These are phyloP conservation scores for Tipula lateralis DNA, from an alignment of 2,888 invertebrate genomes.

Conservation along the genomic window DNA sequence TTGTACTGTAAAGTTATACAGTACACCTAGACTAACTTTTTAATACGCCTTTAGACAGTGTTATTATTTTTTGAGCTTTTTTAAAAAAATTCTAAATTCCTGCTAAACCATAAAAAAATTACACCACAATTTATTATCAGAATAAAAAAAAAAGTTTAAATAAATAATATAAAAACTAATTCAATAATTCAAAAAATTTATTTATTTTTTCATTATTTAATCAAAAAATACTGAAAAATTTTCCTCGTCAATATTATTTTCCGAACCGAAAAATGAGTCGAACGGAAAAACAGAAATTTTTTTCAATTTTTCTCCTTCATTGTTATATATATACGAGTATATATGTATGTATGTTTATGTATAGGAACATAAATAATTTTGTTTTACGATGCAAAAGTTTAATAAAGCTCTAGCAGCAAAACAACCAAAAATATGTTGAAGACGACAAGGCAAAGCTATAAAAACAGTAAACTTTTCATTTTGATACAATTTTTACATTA, in stretches of 20 bases:
- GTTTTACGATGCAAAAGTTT: conserved; percentile 1
- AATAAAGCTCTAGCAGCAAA: background rate
- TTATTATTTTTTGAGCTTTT: background rate
- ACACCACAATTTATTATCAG: background rate
- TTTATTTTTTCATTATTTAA: background rate
- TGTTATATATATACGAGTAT: background rate
- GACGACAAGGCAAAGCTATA: background rate
- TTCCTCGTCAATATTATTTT: background rate
- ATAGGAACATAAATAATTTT: background rate
- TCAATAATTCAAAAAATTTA: background rate
- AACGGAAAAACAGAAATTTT: no score
- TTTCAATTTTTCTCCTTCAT: background rate
- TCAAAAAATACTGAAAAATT: background rate
- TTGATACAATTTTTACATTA: background rate
- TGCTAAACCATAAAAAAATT: background rate
- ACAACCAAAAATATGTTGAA: background rate
- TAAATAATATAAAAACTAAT: conserved; percentile 19
- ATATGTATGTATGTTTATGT: background rate
- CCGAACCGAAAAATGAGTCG: background rate
- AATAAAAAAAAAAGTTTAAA: background rate
- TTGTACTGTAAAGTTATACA: background rate
- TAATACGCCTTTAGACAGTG: background rate
- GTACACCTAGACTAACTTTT: background rate
- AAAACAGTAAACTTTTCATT: conserved; percentile 7
- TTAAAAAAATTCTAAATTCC: no score